These are phyloP conservation scores for Lordiphosa stackelbergi DNA, from an alignment of 1,140 invertebrate species.

Conservation along the genomic window DNA sequence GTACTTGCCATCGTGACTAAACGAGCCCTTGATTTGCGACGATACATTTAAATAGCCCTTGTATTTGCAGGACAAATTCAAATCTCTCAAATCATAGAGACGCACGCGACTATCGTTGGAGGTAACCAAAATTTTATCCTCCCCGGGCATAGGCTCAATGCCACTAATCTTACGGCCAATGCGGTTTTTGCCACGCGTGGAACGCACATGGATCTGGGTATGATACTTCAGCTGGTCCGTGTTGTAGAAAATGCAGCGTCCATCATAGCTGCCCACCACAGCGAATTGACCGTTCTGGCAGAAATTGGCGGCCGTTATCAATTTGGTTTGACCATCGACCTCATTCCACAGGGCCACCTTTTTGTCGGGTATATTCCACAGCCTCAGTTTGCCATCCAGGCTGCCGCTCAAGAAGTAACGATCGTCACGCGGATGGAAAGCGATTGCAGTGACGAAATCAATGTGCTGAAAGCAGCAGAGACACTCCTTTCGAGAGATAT, in stretches of 20 bases:
- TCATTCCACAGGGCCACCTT: conserved; percentile 98
- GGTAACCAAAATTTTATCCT: conserved; percentile 97
- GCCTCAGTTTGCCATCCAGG: conserved; percentile 95
- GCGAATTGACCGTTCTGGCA: conserved; percentile 98
- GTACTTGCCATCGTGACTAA: conserved; percentile 97
- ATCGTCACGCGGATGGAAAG: conserved; percentile 97
- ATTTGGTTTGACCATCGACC: conserved; percentile 93
- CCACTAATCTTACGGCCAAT: conserved; percentile 97
- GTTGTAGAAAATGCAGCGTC: conserved; percentile 98
- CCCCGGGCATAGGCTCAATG: conserved; percentile 96
- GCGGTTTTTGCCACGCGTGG: conserved; percentile 95
- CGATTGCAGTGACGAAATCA: conserved; percentile 98
- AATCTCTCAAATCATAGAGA: conserved; percentile 96
- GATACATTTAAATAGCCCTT: conserved; percentile 95
- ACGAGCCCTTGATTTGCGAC: conserved; percentile 98
- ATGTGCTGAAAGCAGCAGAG: conserved; percentile 99
- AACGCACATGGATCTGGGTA: conserved; percentile 97
- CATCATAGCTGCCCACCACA: conserved; percentile 98
- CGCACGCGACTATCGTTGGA: conserved; percentile 98
- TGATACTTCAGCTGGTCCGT: conserved; percentile 99
- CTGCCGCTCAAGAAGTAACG: conserved; percentile 97
- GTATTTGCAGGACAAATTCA: conserved; percentile 98
- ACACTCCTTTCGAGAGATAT: conserved; percentile 97
- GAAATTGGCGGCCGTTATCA: conserved; percentile 98
- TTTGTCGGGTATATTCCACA: conserved; percentile 99